Evolutionary conservation across 2,888 invertebrate genomes (phyloP), one percentile per base, ranked within the genome.

Genomic region (Graphium colonna): DNA sequence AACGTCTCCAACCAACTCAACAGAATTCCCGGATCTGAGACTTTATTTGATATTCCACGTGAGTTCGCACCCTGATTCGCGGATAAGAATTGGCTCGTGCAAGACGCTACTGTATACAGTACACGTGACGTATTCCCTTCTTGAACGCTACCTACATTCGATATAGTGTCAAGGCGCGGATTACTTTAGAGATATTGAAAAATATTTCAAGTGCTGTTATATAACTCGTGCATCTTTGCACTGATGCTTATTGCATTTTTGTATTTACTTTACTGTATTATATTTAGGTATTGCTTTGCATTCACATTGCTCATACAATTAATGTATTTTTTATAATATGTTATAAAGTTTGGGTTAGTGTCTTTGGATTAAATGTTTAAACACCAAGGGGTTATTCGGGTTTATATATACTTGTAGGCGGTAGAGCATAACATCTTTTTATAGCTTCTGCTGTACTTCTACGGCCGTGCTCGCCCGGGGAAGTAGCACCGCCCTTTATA

Each of bases 31-130:
- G 54, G 62, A 60, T 61, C 57, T 57, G 56, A 62, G 62, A 69
- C 66, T 66, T 68, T 71, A 71, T 77, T 83, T 82, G 70, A 77
- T 82, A 83, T 83, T 83, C 82, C 61, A 60, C 62, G 69, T 70
- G 66, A 71, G 75, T 75, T 62, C 67, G 65, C 61, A 63, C 64
- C 73, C 69, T 79, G 80, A 80, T 79, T 79, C 69, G 51, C 56
- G 65, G 68, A 71, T 74, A 71, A 72, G 73, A 67, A 79, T 79
- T 75, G 76, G 68, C 71, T 72, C 69, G 61, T 64, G 60, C 56
- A 54, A 63, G 55, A 61, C 49, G 28, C 18, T 49, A 49, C 40
- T 53, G 48, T 49, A 40, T 39, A 55, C 36, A 42, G 39, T 40
- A 44, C 44, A 52, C 44, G 51, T 55, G 51, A 52, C 43, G 48